phyloP scores from a whole-genome alignment of 2,113 vertebrate species.

The Pampusana beccarii region DNA sequence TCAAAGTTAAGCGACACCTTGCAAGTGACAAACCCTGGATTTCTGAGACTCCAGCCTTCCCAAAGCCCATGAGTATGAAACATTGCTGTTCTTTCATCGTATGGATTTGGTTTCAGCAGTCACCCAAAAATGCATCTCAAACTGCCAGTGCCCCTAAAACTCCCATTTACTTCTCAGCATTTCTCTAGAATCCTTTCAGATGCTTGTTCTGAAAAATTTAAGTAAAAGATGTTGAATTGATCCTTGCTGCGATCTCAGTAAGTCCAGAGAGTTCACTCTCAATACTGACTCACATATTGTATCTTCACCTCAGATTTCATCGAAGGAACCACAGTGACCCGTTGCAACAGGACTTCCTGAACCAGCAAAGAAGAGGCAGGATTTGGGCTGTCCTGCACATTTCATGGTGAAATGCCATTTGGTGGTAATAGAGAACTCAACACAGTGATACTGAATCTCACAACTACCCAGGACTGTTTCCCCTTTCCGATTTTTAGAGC shows the following conservation, averaged over 20 bases:
- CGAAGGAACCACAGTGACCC: background rate
- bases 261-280: background rate
- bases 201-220: background rate
- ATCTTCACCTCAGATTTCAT: background rate
- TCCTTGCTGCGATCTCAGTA: background rate
- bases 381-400: constrained; percentile 4
- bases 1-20: background rate
- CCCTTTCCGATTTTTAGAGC: constrained; percentile 28
- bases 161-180: background rate
- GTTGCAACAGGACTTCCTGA: background rate
- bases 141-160: background rate
- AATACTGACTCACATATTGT: background rate
- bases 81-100: background rate
- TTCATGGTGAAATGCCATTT: constrained; percentile 29
- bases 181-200: background rate
- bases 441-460: constrained; percentile 32
- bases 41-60: background rate
- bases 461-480: background rate
- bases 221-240: background rate
- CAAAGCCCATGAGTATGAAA: background rate
- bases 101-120: background rate
- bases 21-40: background rate
- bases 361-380: background rate
- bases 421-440: constrained; percentile 7
- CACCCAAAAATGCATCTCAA: background rate